Conservation (phyloP, 2,797 vertebrate species). For the Sparus aurata region DNA sequence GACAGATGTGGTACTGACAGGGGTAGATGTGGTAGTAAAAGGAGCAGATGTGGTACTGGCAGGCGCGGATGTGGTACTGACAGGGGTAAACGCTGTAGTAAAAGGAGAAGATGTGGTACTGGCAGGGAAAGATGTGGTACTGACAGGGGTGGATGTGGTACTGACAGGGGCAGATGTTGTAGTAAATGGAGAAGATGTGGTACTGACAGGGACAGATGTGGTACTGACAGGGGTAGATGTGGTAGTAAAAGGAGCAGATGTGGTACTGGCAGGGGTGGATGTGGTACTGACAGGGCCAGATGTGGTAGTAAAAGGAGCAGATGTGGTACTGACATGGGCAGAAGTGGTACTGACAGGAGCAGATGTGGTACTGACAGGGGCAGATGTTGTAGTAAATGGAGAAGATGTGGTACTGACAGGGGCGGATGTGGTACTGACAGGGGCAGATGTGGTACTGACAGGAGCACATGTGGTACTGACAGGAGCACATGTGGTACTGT, state of each 20-base stretch:
- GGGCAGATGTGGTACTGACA: background rate
- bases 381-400: too few relatives aligned
- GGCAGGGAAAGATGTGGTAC: too few relatives aligned
- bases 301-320: background rate
- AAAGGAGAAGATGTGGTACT: background rate
- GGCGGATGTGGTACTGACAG: too few relatives aligned
- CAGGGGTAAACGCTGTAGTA: too few relatives aligned
- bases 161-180: background rate
- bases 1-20: rapidly evolving
- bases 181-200: too few relatives aligned
- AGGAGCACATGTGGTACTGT: background rate
- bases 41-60: background rate
- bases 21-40: background rate
- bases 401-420: background rate
- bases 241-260: too few relatives aligned
- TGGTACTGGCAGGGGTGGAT: background rate
- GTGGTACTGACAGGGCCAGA: background rate
- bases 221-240: background rate
- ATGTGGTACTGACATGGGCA: background rate
- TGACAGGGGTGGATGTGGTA: too few relatives aligned
- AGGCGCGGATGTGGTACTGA: background rate
- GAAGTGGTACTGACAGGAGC: background rate
- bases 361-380: background rate
- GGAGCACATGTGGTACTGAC: background rate
- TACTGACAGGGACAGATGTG: background rate